A percentile compares a stretch with the other conserved stretches of the same genome.
Evolutionary conservation across 2,797 vertebrate species (phyloP).

Genomic region (Acropternis orthonyx): DNA sequence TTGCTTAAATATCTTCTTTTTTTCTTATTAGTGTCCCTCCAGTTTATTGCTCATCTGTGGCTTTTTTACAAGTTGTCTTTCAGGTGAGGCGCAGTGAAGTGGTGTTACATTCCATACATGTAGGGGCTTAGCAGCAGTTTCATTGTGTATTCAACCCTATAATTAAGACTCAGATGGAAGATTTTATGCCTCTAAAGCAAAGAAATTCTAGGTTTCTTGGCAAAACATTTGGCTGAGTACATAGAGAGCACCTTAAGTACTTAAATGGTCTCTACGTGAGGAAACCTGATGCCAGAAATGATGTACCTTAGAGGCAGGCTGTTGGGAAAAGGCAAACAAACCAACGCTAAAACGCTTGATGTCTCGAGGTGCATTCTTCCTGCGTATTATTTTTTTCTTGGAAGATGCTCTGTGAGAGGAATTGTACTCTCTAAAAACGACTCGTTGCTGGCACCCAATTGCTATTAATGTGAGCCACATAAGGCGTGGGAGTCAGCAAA

Average conservation of each 20-base stretch:
- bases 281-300: conserved; percentile 60
- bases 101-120: conserved; percentile 76
- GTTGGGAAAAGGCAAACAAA: conserved; percentile 57
- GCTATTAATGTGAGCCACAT: neutral
- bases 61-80: conserved; percentile 67
- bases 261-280: conserved; percentile 59
- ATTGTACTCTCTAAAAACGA: neutral
- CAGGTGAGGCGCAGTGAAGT: conserved; percentile 61
- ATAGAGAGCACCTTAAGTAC: conserved; percentile 58
- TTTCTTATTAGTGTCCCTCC: conserved; percentile 55
- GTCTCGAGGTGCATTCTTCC: conserved; percentile 41
- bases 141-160: conserved; percentile 75
- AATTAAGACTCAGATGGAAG: conserved; percentile 75
- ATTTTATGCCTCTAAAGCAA: conserved; percentile 71
- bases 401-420: conserved; percentile 36
- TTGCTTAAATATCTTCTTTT: neutral
- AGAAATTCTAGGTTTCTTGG: conserved; percentile 73
- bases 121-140: conserved; percentile 73
- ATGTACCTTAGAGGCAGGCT: conserved; percentile 67
- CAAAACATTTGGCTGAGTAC: conserved; percentile 64
- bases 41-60: conserved; percentile 71
- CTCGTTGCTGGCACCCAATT: neutral
- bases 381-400: conserved; percentile 32
- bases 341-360: neutral
- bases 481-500: conserved; percentile 27